phyloP scores from a whole-genome alignment of 2,113 vertebrate species.

The Sminthopsis crassicaudata region DNA sequence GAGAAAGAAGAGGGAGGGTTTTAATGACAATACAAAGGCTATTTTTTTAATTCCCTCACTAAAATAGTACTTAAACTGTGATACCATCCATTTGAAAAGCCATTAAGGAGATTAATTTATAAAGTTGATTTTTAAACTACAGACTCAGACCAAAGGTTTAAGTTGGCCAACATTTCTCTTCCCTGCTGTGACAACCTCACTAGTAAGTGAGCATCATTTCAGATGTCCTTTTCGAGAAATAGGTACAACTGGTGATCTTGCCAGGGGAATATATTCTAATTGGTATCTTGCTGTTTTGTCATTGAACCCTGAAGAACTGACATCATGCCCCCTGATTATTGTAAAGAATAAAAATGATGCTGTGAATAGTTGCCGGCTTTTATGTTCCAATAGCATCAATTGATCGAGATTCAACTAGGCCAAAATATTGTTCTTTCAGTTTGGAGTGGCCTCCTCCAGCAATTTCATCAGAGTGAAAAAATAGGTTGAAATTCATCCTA shows the following conservation, averaged over 20 bases:
- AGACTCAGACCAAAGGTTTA: slow-evolving; percentile 31
- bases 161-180: neutral
- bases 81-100: neutral
- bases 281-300: slow-evolving; percentile 29
- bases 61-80: slow-evolving; percentile 1
- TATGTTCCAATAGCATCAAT: slow-evolving; percentile 38
- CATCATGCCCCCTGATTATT: neutral
- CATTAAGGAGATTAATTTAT: slow-evolving; percentile 36
- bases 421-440: slow-evolving; percentile 28
- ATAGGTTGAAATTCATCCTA: neutral
- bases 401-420: slow-evolving; percentile 41
- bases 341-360: neutral
- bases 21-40: neutral
- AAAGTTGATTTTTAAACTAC: neutral
- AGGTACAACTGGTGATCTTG: rapidly evolving
- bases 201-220: neutral
- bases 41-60: slow-evolving; percentile 46
- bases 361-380: slow-evolving; percentile 1
- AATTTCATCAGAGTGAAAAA: slow-evolving; percentile 13
- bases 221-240: neutral
- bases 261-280: neutral
- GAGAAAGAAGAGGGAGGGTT: neutral
- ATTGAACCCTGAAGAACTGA: neutral
- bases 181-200: neutral
- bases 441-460: slow-evolving; percentile 18